Evolutionary conservation across 2,797 vertebrate species (phyloP), one percentile per base, ranked within the genome.

Genomic region (Discoglossus pictus): DNA sequence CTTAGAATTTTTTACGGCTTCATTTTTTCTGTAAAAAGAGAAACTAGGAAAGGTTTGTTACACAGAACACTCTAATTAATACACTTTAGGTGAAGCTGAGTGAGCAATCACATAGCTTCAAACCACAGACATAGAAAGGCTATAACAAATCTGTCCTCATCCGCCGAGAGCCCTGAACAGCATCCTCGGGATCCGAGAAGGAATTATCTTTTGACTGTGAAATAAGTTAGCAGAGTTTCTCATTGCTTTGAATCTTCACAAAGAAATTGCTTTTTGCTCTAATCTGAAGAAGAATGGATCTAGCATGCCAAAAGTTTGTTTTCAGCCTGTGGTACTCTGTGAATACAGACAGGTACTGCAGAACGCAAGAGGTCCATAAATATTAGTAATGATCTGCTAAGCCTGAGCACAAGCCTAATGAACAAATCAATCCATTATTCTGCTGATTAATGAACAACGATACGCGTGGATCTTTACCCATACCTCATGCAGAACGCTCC

Each of bases 261-360:
- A 58, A 71, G 68, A 63, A 71, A 71, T 64, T 65, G 61, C 53
- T 71, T 70, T 71, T 63, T 56, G 48, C 38, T 64, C 46, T 58
- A 43, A 64, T 52, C 13, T 50, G 43, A 58, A 43, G 38, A 55
- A 36, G 27, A 65, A 59, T 51, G 61, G 65, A 40, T 59, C 27
- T 59, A 53, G 46, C 36, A 52, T 47, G 40, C 17, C 25, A 25
- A 17, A 48, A 17, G 17, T 39, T 38, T 70, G 51, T 24, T 54
- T 63, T 51, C 47, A 46, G 38, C 21, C 2, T 11, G 15, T 17
- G 38, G 5, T 25, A 17, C n/a, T 34, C 51, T 13, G 21, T 55
- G 42, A 39, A 44, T 25, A 38, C 42, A 48, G 53, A 38, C 42
- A 48, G 53, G 53, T 44, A 62, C 38, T 16, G 48, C 35, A 21